Evolutionary conservation across 2,888 invertebrate genomes (phyloP).

Genomic region (Pyrrhia umbra): DNA sequence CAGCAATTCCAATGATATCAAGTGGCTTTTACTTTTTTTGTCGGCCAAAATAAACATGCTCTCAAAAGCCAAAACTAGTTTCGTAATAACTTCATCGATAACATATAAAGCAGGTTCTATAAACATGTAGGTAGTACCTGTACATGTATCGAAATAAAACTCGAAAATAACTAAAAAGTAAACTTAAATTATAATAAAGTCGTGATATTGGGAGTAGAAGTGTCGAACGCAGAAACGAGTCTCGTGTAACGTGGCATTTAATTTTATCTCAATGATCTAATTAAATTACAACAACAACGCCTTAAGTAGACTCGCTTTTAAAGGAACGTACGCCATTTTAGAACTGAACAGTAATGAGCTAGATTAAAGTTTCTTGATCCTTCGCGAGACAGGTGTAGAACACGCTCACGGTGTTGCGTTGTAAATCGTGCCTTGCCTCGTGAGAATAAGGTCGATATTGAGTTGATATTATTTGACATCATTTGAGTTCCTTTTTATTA

Average conservation of each 20-base stretch:
- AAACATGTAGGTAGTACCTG: conserved; percentile 18
- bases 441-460: conserved; percentile 72
- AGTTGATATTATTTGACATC: conserved; percentile 60
- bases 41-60: conserved; percentile 30
- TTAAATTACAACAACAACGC: conserved; percentile 79
- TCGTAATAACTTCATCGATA: conserved; percentile 40
- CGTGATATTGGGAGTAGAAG: conserved; percentile 73
- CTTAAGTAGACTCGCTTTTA: conserved; percentile 72
- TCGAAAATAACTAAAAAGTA: conserved; percentile 28
- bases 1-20: conserved; percentile 16
- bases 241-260: conserved; percentile 80
- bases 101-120: conserved; percentile 27
- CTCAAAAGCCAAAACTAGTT: conserved; percentile 41
- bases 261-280: conserved; percentile 81
- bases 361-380: conserved; percentile 85
- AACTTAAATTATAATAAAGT: conserved; percentile 68
- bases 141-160: conserved; percentile 34
- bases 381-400: conserved; percentile 82
- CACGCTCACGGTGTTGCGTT: conserved; percentile 61
- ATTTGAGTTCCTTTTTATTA: conserved; percentile 78
- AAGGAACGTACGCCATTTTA: conserved; percentile 75
- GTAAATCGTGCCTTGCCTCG: conserved; percentile 66
- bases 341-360: conserved; percentile 73
- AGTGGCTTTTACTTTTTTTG: conserved; percentile 12
- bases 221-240: conserved; percentile 73